phyloP scores from a whole-genome alignment of 2,113 vertebrate species.

The Lichenostomus cassidix region DNA sequence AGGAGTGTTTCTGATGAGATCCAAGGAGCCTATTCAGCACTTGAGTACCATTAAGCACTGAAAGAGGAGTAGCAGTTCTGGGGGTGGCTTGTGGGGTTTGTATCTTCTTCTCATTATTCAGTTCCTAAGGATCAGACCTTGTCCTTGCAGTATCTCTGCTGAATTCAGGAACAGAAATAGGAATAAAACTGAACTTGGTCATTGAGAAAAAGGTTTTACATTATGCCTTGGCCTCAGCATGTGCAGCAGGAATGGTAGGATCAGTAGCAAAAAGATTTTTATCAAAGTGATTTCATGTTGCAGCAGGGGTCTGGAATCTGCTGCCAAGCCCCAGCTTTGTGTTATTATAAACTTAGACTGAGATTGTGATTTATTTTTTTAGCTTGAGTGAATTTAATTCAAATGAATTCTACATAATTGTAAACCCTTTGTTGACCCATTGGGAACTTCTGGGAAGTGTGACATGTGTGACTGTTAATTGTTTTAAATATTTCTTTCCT shows the following conservation, averaged over 20 bases:
- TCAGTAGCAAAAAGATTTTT: not conserved
- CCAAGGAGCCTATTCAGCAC: not conserved
- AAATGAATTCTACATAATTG: not conserved
- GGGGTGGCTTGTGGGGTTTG: not conserved
- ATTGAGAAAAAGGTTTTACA: not conserved
- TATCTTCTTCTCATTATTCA: not conserved
- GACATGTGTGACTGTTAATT: not conserved
- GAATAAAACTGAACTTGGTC: not conserved
- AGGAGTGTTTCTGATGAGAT: not conserved
- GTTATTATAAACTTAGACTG: not conserved
- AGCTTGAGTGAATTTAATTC: not conserved
- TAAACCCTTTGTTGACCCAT: not conserved
- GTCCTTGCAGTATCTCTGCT: not conserved
- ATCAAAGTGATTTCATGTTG: not conserved
- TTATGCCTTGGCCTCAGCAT: not conserved
- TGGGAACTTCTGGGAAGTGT: not conserved
- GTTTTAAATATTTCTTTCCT: not conserved
- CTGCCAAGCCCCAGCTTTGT: not conserved
- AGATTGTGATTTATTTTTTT: not conserved
- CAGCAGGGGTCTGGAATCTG: not conserved
- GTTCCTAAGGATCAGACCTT: not conserved
- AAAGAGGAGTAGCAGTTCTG: not conserved
- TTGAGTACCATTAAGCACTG: not conserved
- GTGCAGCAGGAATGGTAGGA: not conserved
- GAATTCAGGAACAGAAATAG: not conserved